Evolutionary conservation across 2,113 vertebrate genomes (phyloP), one percentile per base, ranked within the genome.

Genomic region (Corydoras maculifer): DNA sequence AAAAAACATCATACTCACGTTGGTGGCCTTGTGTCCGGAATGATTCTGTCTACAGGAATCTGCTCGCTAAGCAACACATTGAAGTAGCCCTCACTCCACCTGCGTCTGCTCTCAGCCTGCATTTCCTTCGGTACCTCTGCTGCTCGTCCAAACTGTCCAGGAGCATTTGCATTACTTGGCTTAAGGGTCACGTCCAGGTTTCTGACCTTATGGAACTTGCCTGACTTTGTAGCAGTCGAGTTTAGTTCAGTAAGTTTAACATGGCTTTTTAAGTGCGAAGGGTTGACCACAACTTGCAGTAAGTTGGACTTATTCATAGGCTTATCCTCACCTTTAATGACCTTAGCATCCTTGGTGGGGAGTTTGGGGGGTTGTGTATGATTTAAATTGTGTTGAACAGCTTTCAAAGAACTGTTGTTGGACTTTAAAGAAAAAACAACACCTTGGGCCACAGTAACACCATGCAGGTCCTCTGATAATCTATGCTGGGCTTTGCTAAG

Each of bases 81-180:
- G 68, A 99, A 99, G 70, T 94, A 88, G 8, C 97, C 97, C 83
- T 99, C 97, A 2, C 90, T 90, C 97, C 97, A 99, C 58, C 93
- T 87, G 11, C 80, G 89, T 67, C 84, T 88, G 54, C 91, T 90
- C 72, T 94, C 90, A 9, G 80, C 75, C 55, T 93, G 83, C 65
- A 94, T 91, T 0, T 86, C 87, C 0, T 15, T 82, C 0, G 89
- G 88, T 49, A 93, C 90, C 0, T 80, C 29, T 0, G 87, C 90
- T 0, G 92, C 82, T 1, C 86, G 89, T 55, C 97, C 97, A 69
- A 92, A 98, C 83, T 99, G 97, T 8, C 97, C 97, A 0, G 91
- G 80, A 0, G 95, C 95, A 0, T 49, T 78, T 0, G 83, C 77
- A 55, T 98, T 81, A 74, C 96, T 91, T 0, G 95, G 95, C 18